phyloP scores from a whole-genome alignment of 2,797 vertebrate species.

The Cirrhinus molitorella region DNA sequence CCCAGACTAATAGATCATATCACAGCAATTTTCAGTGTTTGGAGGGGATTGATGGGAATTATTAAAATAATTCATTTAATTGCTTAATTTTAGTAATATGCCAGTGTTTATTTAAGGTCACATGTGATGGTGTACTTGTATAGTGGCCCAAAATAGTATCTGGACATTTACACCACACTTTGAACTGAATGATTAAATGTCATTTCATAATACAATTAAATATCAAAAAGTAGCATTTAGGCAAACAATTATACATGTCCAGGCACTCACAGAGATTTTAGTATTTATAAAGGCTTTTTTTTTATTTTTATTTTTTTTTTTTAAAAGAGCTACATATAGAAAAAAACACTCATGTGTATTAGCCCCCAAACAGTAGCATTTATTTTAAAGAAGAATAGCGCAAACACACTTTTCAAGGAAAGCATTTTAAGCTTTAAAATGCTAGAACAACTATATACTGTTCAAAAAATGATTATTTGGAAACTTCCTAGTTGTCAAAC shows the following conservation, averaged over 20 bases:
- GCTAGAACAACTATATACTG: neutral
- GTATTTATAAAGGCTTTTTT: neutral
- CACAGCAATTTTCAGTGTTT: neutral
- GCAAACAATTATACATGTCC: neutral
- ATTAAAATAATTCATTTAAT: constrained; percentile 18
- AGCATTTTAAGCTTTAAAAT: neutral
- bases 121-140: neutral
- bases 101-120: neutral
- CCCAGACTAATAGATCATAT: neutral
- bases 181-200: neutral
- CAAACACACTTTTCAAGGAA: neutral
- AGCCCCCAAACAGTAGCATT: neutral
- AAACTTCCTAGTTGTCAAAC: neutral
- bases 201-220: neutral
- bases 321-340: neutral
- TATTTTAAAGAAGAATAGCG: neutral
- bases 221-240: neutral
- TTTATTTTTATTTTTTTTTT: too few species aligned
- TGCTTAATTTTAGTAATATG: constrained; percentile 13
- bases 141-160: neutral
- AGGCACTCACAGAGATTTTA: neutral
- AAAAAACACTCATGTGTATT: neutral
- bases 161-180: neutral
- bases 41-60: constrained; percentile 11
- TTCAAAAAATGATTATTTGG: constrained; percentile 1